phyloP scores from a whole-genome alignment of 2,113 vertebrate genomes.

The Colinus virginianus region DNA sequence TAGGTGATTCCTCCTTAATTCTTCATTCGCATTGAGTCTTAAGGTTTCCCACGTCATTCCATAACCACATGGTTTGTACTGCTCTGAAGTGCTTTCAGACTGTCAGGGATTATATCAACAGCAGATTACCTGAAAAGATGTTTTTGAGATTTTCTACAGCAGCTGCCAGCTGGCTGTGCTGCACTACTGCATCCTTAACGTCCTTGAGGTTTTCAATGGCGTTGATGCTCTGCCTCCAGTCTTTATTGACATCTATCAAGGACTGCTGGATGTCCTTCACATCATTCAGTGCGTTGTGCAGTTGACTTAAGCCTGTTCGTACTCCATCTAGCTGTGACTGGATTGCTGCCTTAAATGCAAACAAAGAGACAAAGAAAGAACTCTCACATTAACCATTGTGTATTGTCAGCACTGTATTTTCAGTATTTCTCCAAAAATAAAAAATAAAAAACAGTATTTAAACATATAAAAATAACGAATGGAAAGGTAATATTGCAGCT shows the following conservation, averaged over 20 bases:
- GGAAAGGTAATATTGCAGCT: background rate
- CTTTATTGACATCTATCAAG: slow-evolving; percentile 91
- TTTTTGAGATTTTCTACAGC: slow-evolving; percentile 99
- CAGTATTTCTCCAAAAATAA: background rate
- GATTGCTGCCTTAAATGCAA: slow-evolving; percentile 90
- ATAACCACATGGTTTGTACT: background rate
- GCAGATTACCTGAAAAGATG: slow-evolving; percentile 92
- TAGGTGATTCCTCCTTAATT: background rate
- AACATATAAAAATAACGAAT: background rate
- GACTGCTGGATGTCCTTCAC: slow-evolving; percentile 94
- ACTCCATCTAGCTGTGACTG: slow-evolving; percentile 98
- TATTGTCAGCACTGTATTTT: fast-evolving
- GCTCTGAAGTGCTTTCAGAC: background rate
- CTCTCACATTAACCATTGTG: background rate
- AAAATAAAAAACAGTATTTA: background rate
- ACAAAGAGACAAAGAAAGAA: background rate
- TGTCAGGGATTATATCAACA: background rate
- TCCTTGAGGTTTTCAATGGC: slow-evolving; percentile 95
- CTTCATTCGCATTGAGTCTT: background rate
- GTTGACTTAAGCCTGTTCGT: slow-evolving; percentile 93
- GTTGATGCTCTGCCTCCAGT: slow-evolving; percentile 98
- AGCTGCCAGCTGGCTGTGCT: slow-evolving; percentile 96
- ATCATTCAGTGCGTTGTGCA: slow-evolving; percentile 92
- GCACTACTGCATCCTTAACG: slow-evolving; percentile 96
- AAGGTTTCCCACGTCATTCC: background rate